phyloP scores from a whole-genome alignment of 2,888 invertebrate genomes.

The Andrena flavipes region DNA sequence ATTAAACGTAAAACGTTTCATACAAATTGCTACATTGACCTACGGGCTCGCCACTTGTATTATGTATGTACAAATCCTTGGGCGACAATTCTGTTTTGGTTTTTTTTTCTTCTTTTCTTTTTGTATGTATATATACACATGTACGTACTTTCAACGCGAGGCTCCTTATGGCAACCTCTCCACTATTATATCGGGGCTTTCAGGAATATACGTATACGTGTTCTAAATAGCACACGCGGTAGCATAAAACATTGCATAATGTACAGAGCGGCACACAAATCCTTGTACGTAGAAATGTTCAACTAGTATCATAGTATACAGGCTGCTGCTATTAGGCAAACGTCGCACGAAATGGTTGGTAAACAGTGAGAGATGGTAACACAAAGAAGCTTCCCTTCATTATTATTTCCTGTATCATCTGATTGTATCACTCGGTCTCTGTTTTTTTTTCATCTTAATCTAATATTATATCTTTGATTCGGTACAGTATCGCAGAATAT shows the following conservation, averaged over 20 bases:
- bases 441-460: neutral
- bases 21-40: slow-evolving; percentile 58
- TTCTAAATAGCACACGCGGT: slow-evolving; percentile 24
- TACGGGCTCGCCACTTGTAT: slow-evolving; percentile 45
- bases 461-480: too few relatives aligned
- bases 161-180: slow-evolving; percentile 40
- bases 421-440: neutral
- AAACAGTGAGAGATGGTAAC: neutral
- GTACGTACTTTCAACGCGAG: slow-evolving; percentile 63
- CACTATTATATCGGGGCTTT: slow-evolving; percentile 37
- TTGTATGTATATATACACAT: slow-evolving; percentile 65
- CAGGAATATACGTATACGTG: slow-evolving; percentile 47
- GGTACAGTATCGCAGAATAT: too few relatives aligned
- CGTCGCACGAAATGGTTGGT: neutral
- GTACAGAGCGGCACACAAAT: slow-evolving; percentile 42
- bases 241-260: slow-evolving; percentile 35
- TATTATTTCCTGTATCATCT: neutral
- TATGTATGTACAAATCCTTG: slow-evolving; percentile 65
- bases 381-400: neutral
- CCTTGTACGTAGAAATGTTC: slow-evolving; percentile 41
- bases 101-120: slow-evolving; percentile 32
- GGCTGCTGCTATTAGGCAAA: neutral
- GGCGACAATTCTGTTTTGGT: slow-evolving; percentile 40
- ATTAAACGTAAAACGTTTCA: slow-evolving; percentile 46
- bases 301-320: slow-evolving; percentile 22